A percentile compares a stretch with the other conserved stretches of the same genome.
Conservation (phyloP, 2,888 invertebrate genomes). For the Mythimna pallens region DNA sequence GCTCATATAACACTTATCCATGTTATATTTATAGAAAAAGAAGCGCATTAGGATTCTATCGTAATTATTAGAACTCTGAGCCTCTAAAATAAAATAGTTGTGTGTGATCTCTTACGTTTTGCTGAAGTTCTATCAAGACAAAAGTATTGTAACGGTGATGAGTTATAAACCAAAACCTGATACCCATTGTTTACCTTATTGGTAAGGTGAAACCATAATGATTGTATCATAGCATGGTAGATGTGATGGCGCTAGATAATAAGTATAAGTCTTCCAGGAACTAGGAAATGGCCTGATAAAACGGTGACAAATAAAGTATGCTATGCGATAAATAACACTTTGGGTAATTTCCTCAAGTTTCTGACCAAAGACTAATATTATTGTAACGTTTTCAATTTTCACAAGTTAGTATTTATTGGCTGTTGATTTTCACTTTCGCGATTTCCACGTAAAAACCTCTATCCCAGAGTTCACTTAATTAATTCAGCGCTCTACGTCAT, state of each 20-base stretch:
- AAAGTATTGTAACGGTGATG: too few relatives aligned
- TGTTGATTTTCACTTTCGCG: slow-evolving; percentile 35
- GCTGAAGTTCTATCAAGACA: too few relatives aligned
- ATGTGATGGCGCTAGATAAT: slow-evolving; percentile 10
- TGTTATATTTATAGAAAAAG: too few relatives aligned
- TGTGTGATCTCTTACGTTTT: too few relatives aligned
- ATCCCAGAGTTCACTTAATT: slow-evolving; percentile 55
- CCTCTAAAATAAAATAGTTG: too few relatives aligned
- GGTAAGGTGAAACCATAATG: background rate
- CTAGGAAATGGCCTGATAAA: background rate
- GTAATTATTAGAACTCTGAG: background rate
- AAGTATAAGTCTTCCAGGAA: background rate
- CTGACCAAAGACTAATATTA: background rate
- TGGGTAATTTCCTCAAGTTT: background rate
- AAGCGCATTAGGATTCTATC: too few relatives aligned
- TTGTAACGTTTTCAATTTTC: slow-evolving; percentile 6
- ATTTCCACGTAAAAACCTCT: slow-evolving; percentile 21
- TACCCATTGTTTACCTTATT: background rate
- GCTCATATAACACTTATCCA: too few relatives aligned
- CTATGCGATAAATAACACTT: background rate
- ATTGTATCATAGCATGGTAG: background rate
- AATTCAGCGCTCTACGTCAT: slow-evolving; percentile 62
- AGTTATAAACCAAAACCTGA: background rate
- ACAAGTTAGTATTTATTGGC: slow-evolving; percentile 4
- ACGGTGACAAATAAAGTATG: background rate